Evolutionary conservation across 2,113 vertebrate genomes (phyloP), one percentile per base, ranked within the genome.

Genomic region (Phalacrocorax carbo): DNA sequence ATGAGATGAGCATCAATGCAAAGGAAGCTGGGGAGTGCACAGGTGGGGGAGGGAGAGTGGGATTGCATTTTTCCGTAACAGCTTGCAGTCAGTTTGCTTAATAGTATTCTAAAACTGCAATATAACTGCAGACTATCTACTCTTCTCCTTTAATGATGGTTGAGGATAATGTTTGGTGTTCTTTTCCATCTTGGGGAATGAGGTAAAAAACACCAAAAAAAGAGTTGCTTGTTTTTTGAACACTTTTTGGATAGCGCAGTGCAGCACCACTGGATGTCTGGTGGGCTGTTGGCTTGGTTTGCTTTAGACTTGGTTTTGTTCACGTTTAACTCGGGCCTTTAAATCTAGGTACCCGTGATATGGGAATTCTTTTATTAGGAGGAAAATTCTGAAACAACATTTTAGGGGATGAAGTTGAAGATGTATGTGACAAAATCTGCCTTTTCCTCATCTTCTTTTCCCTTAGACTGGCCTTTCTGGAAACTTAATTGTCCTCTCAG

Each of bases 401-500:
- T 95, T 93, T 79, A 87, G 25, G 76, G 42, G 26, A n/a, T 85
- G 25, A 83, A 76, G 68, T 81, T 83, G n/a, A 69, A 77, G 57
- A 86, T 61, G 10, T 40, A 17, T 70, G 27, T 83, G 55, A 94
- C 38, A 89, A 87, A 88, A 88, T 57, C 38, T 89, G 44, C 36
- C 23, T 94, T 86, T 77, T 44, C 36, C 48, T 82, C 20, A 90
- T 82, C 93, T 80, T 82, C 23, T 7, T 82, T 94, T 77, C 79
- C 25, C 7, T n/a, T 72, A 99, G 99, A 98, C 99, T 3, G 99
- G 99, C 32, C 98, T 99, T 69, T 99, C 99, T 42, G 99, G 99
- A 55, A 99, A 99, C 96, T 94, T 99, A 97, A 99, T 99, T 84
- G 98, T 99, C 90, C 98, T 99, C 52, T 97, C 99, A 7, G 99